Conservation (phyloP, 2,113 vertebrate genomes). For the Progne subis region DNA sequence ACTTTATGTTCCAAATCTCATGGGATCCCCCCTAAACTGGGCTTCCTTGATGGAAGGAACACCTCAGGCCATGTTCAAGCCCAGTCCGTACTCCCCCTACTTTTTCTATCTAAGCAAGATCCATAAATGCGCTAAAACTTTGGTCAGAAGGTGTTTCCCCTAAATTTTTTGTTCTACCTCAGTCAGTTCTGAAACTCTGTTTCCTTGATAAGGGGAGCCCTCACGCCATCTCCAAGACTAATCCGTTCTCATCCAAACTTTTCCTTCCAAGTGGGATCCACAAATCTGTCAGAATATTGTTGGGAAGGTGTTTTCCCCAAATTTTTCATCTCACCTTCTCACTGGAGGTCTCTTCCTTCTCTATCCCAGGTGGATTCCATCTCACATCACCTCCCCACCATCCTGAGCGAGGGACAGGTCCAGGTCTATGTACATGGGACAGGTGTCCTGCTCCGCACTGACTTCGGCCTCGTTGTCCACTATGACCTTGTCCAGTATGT, state of each 20-base stretch:
- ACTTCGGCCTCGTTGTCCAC: constrained; percentile 57
- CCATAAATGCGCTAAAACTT: neutral
- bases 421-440: constrained; percentile 22
- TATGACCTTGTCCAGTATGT: constrained; percentile 64
- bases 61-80: neutral
- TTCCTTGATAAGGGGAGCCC: neutral
- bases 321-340: neutral
- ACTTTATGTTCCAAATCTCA: neutral
- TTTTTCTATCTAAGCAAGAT: neutral
- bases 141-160: neutral
- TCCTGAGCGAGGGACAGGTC: constrained; percentile 23
- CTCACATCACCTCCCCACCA: constrained; percentile 35
- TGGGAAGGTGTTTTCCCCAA: neutral
- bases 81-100: neutral
- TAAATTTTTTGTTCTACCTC: neutral
- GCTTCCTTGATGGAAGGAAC: neutral
- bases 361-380: constrained; percentile 57
- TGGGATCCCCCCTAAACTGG: fast-evolving
- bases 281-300: neutral
- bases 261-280: neutral
- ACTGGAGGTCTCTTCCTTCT: neutral
- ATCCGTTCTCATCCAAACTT: fast-evolving
- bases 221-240: neutral
- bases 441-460: constrained; percentile 3
- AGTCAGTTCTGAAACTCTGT: neutral